Percentiles rank a stretch among this genome's conserved stretches.
Evolutionary conservation across 2,797 vertebrate genomes (phyloP).

Genomic region (Gouania willdenowi): DNA sequence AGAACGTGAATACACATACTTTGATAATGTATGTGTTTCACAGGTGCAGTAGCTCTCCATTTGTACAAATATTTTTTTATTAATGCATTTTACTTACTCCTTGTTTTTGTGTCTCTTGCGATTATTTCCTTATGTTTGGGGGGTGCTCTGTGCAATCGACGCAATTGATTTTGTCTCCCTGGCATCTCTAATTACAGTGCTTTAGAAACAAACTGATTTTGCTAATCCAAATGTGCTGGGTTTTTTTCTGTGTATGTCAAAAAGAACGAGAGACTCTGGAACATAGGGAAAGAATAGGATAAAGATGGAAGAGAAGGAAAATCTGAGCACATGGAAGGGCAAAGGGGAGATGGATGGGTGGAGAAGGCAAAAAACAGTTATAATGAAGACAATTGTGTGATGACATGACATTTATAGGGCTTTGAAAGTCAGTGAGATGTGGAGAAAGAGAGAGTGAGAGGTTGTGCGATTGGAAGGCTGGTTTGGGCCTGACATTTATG

Average conservation of each 20-base stretch:
- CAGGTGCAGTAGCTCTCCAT: too few species aligned
- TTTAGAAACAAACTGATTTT: constrained; percentile 75
- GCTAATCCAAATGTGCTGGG: constrained; percentile 75
- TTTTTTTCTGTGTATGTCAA: constrained; percentile 65
- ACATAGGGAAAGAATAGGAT: constrained; percentile 52
- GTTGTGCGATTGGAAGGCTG: constrained; percentile 48
- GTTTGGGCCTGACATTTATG: constrained; percentile 66
- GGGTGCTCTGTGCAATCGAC: constrained; percentile 47
- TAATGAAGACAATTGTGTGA: constrained; percentile 75
- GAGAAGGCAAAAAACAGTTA: constrained; percentile 32
- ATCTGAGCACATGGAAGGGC: constrained; percentile 49
- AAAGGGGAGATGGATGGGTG: constrained; percentile 27
- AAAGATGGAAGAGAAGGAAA: constrained; percentile 60
- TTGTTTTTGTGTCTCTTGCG: too few species aligned
- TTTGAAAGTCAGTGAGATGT: constrained; percentile 63
- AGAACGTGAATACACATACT: too few species aligned
- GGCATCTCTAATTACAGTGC: constrained; percentile 66
- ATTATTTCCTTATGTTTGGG: too few species aligned
- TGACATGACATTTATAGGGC: constrained; percentile 75
- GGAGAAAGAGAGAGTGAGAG: constrained; percentile 46
- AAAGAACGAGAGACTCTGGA: constrained; percentile 58
- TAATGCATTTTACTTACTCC: too few species aligned
- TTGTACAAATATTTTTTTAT: too few species aligned
- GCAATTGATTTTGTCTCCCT: constrained; percentile 56
- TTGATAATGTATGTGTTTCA: too few species aligned